These are phyloP conservation scores for Spongia lamella DNA, from an alignment of 37 sponge, comb jelly and placozoan species.

Conservation along the genomic window DNA sequence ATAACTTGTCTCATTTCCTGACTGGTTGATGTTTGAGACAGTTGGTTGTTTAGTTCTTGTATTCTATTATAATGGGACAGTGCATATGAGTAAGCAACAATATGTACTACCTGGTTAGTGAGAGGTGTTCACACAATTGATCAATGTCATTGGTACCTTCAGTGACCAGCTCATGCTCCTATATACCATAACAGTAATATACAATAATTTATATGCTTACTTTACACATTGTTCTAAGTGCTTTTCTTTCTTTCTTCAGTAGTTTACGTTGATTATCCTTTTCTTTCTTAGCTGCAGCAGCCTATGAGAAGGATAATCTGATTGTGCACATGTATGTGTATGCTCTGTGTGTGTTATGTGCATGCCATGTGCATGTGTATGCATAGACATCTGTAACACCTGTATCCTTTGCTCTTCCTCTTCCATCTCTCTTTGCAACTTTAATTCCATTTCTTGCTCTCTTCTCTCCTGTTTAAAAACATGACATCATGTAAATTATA, in stretches of 20 bases:
- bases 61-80: conserved; percentile 1
- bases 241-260: conserved; percentile 76
- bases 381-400: conserved; percentile 17
- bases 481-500: background rate
- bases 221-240: conserved; percentile 62
- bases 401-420: conserved; percentile 57
- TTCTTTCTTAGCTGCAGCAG: conserved; percentile 65
- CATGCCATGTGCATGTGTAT: too few relatives aligned
- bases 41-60: conserved; percentile 29
- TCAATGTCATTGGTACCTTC: conserved; percentile 70
- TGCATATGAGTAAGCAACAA: background rate
- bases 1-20: conserved; percentile 29
- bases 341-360: too few relatives aligned
- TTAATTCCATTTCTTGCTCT: conserved; percentile 67
- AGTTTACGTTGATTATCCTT: conserved; percentile 68
- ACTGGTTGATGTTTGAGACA: conserved; percentile 7
- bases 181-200: background rate
- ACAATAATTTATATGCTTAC: conserved; percentile 16
- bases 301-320: conserved; percentile 6
- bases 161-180: conserved; percentile 41
- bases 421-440: conserved; percentile 41
- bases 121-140: conserved; percentile 46
- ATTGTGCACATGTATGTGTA: background rate
- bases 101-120: conserved; percentile 24
- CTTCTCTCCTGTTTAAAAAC: conserved; percentile 42